Base-by-base conservation (phyloP, 2,113 vertebrate species). In the Formicarius rufipectus region DNA sequence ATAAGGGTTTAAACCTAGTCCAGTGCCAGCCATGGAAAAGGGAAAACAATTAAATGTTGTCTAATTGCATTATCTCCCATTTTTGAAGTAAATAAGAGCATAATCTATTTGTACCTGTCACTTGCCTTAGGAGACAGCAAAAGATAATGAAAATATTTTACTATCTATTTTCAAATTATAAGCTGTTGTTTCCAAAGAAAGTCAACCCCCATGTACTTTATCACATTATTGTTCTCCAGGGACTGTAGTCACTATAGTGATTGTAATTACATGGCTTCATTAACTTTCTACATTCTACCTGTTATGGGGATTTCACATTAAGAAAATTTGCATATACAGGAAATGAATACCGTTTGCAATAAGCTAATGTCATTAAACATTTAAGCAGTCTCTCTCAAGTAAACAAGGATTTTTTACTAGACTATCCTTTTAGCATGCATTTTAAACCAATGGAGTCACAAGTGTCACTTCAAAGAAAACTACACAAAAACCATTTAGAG, bases 241-340 rank as follows among this genome's bases (percentile, higher is more conserved):
- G 98, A 98, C 96, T 86, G 91, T 95, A 97, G 98, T 98, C 98
- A 97, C 98, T 98, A 98, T 98, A 98, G 99, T 97, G 98, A 98
- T 98, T 96, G 97, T 98, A 99, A 99, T 99, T 99, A 98, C 98
- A 98, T 98, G 98, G 98, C 98, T 98, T 99, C 98, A 99, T 99
- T 99, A 99, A 98, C 98, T 98, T 98, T 98, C 98, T 98, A 96
- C 97, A 98, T 98, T 98, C 97, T 98, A 98, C 98, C 97, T 98
- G 98, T 98, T 98, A 98, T 98, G 98, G 97, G 98, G 95, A 96
- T 97, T 97, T 97, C 97, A 97, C 98, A 98, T 98, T 98, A 99
- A 98, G 96, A 97, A 97, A 98, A 99, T 99, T 98, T 98, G 98
- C 98, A 99, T 99, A 98, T 97, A 97, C 96, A 98, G 98, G 98